Evolutionary conservation across 2,888 invertebrate species (phyloP), one percentile per base, ranked within the genome.

Genomic region (Disparrhopalites patrizii): DNA sequence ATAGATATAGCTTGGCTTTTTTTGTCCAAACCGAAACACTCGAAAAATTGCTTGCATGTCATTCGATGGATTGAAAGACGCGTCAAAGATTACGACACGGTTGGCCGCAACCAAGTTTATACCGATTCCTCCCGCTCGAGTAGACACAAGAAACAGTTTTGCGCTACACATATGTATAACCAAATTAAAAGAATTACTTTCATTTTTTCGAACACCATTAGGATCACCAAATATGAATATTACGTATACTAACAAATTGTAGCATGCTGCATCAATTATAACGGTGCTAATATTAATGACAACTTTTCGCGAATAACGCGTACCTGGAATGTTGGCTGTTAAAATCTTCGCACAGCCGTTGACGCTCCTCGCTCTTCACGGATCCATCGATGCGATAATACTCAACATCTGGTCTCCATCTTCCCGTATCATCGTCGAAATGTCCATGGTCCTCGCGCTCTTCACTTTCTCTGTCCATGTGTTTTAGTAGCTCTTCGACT

Each of bases 21-120:
- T 89, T 81, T 99, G 99, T 0, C 99, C 99, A 79, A 98, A 98
- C 63, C 99, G 87, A 80, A 95, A 99, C 23, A 97, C 91, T 70
- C 99, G 85, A 83, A 98, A 99, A 78, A 99, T 95, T 78, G 96
- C 94, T 82, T 99, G 99, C 25, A 95, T 89, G 78, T 99, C 99
- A 78, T 97, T 93, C 0, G 96, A 92, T 0, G 99, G 99, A 83
- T 99, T 99, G 98, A 98, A 99, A 1, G 95, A 96, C 0, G 96
- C 96, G 81, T 99, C 99, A 79, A 99, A 98, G 69, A 99, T 94
- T 3, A 99, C 88, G 0, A 98, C 98, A 61, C 99, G 85, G 81
- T 99, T 99, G 0, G 99, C 98, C 0, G 93, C 94, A 7, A 94
- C 90, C 77, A 99, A 82, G 83, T 99, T 99, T 70, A 98, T 98